Conservation (phyloP, 2,797 vertebrate genomes). For the Salarias fasciatus region DNA sequence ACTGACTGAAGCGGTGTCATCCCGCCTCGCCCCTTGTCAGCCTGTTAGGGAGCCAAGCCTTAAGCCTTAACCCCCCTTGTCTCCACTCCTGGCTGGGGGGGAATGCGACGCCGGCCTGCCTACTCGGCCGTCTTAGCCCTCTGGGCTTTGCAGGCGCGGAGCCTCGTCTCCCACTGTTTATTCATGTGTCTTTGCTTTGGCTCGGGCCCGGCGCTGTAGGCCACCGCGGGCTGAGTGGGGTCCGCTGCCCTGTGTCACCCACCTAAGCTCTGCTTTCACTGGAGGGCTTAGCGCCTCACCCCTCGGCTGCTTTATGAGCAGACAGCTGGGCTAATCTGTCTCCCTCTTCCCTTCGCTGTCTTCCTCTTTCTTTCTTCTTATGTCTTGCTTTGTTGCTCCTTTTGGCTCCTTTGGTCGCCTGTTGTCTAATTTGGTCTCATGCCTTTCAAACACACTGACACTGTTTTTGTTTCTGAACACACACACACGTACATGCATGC, state of each 20-base stretch:
- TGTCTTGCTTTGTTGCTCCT: conserved; percentile 52
- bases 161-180: conserved; percentile 77
- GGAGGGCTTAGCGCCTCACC: conserved; percentile 81
- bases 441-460: conserved; percentile 22
- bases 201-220: conserved; percentile 63
- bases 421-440: conserved; percentile 24
- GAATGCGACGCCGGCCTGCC: conserved; percentile 64
- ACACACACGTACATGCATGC: background rate
- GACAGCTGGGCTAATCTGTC: conserved; percentile 81
- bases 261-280: conserved; percentile 86
- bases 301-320: conserved; percentile 78
- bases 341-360: conserved; percentile 48
- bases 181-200: conserved; percentile 83
- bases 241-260: conserved; percentile 79
- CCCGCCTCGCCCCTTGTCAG: conserved; percentile 41
- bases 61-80: conserved; percentile 70
- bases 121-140: conserved; percentile 68
- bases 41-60: conserved; percentile 62
- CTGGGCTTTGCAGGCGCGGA: conserved; percentile 65
- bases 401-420: conserved; percentile 43
- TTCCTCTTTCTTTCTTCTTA: conserved; percentile 57
- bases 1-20: conserved; percentile 64
- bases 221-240: conserved; percentile 69
- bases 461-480: conserved; percentile 30
- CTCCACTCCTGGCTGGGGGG: conserved; percentile 66